Base-by-base conservation (phyloP, 1,140 invertebrate species). In the Caenorhabditis tropicalis region DNA sequence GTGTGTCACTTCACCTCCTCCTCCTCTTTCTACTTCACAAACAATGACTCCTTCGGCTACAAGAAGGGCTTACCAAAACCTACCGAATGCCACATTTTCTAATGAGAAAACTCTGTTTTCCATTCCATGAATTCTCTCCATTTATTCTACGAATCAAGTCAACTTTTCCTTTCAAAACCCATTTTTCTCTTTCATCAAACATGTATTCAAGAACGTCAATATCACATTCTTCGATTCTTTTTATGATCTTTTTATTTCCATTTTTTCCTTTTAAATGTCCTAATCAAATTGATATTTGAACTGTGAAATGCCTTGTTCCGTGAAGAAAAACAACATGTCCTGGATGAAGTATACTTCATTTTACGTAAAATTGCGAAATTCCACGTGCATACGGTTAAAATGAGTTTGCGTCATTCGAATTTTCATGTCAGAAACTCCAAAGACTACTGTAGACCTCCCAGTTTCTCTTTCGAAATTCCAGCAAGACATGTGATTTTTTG, bases 171-270 rank as follows among this genome's bases (percentile, higher is more conserved):
- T 65, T 36, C 31, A 3, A 27, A 56, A 27, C 58, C 9, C 19
- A 9, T n/a, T 36, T 36, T 65, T 36, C 31, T n/a, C 15, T 29
- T 19, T 3, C 24, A 19, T 65, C 19, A 33, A 65, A 65, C 31
- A 65, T 56, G 5, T 0, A 65, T 65, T 65, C 58, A 36, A 65
- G 58, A 65, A 65, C 29, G 33, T 33, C 16, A 36, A n/a, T 36
- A 31, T 65, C 58, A 65, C 58, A 65, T 65, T 65, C 58, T 65
- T 79, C 74, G 39, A 3, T 79, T 48, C 74, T 48, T 49, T 79
- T 79, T 51, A 79, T 79, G 43, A 29, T 29, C 48, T 27, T 31
- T 29, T 79, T 79, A 29, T 51, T 48, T 79, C 43, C 29, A 15
- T 48, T 43, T 79, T 79, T 5, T 24, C 15, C 10, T 74, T 74